phyloP scores from a whole-genome alignment of 2,797 vertebrate genomes.

The Phrynocephalus vlangalii region DNA sequence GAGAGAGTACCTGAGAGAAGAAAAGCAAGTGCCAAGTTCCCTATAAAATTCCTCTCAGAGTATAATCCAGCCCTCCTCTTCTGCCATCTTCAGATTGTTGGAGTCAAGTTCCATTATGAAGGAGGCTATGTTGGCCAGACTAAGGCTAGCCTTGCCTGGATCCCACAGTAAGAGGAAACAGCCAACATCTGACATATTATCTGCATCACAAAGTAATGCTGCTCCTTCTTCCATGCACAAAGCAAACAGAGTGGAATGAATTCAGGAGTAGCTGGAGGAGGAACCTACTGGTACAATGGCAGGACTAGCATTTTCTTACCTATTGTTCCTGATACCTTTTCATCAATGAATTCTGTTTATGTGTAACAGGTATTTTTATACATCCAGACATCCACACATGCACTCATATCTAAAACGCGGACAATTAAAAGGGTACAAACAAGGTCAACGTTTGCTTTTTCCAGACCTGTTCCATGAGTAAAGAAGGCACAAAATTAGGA shows the following conservation, averaged over 20 bases:
- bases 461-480: too few relatives aligned
- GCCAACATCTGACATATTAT: not conserved
- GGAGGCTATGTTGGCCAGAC: not conserved
- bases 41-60: not conserved
- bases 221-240: too few relatives aligned
- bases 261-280: not conserved
- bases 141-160: not conserved
- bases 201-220: not conserved
- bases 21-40: not conserved
- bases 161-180: not conserved
- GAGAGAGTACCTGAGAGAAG: not conserved
- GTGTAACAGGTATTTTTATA: not conserved
- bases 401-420: not conserved
- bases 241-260: not conserved
- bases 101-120: not conserved
- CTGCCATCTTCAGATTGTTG: not conserved
- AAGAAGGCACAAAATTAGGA: too few relatives aligned
- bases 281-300: not conserved
- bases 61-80: not conserved
- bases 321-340: not conserved
- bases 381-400: not conserved
- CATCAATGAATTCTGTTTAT: too few relatives aligned
- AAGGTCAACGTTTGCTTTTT: too few relatives aligned
- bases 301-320: not conserved
- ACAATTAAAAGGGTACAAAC: too few relatives aligned